Percentiles rank a stretch among this genome's conserved stretches.
Conservation (phyloP, 2,797 vertebrate species). For the Tympanoctomys barrerae region DNA sequence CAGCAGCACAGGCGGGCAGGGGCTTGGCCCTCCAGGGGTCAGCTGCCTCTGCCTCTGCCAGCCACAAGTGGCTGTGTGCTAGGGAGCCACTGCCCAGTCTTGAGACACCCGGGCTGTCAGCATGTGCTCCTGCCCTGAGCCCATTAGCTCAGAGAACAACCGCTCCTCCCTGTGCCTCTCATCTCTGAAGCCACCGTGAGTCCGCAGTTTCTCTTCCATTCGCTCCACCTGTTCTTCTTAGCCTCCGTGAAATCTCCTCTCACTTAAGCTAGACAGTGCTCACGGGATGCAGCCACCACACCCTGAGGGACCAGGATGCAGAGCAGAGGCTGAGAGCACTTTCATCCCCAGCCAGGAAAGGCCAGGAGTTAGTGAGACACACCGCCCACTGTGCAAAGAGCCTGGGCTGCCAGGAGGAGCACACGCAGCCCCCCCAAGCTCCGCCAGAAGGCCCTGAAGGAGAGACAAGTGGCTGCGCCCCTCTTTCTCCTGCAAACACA, state of each 20-base stretch:
- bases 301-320: not conserved
- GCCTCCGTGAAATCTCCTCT: not conserved
- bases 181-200: not conserved
- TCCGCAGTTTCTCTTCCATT: not conserved
- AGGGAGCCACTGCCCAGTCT: not conserved
- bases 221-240: not conserved
- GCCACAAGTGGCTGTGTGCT: not conserved
- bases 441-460: not conserved
- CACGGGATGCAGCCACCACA: not conserved
- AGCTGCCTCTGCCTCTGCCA: not conserved
- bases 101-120: not conserved
- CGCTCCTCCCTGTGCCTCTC: not conserved
- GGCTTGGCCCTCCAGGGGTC: accelerated
- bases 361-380: not conserved
- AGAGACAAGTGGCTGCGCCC: not conserved
- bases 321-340: not conserved
- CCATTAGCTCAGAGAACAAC: not conserved
- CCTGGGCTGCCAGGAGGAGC: not conserved
- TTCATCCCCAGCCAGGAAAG: not conserved
- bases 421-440: not conserved
- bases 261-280: not conserved
- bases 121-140: accelerated
- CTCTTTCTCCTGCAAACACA: not conserved
- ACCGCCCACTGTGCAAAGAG: accelerated
- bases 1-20: not conserved